These are phyloP conservation scores for Aurelia sp. DNA, from an alignment of 30 jellyfish, hydroid and myxozoan genomes.

Conservation along the genomic window DNA sequence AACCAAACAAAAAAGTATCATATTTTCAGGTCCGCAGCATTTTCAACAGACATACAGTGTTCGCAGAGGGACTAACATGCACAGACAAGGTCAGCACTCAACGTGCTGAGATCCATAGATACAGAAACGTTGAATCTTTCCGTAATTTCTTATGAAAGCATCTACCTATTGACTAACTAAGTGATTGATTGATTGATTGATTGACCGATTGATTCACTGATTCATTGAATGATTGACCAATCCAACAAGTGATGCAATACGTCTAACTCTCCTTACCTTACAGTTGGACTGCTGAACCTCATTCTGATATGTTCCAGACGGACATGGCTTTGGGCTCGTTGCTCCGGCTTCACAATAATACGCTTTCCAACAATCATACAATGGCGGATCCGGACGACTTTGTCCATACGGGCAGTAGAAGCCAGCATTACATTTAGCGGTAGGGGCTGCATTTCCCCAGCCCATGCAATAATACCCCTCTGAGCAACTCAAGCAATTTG, in stretches of 20 bases:
- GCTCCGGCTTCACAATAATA: conserved; percentile 85
- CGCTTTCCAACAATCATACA: conserved; percentile 81
- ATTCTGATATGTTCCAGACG: conserved; percentile 92
- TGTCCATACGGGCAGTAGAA: conserved; percentile 97
- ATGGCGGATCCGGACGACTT: conserved; percentile 78
- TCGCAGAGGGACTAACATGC: too few relatives aligned
- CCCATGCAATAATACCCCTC: conserved; percentile 93
- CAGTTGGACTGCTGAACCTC: conserved; percentile 83
- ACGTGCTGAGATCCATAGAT: too few relatives aligned
- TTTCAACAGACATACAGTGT: too few relatives aligned
- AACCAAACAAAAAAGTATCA: not conserved
- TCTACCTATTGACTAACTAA: too few relatives aligned
- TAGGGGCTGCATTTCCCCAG: conserved; percentile 90
- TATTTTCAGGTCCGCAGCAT: too few relatives aligned
- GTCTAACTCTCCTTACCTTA: conserved; percentile 66
- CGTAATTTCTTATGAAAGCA: too few relatives aligned
- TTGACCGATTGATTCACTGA: too few relatives aligned
- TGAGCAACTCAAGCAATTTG: conserved; percentile 86
- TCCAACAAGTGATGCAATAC: too few relatives aligned
- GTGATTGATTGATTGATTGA: too few relatives aligned
- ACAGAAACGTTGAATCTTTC: too few relatives aligned
- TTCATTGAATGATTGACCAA: too few relatives aligned
- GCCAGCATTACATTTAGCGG: conserved; percentile 86
- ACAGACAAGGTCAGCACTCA: too few relatives aligned
- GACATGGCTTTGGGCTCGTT: conserved; percentile 72